Base-by-base conservation (phyloP, 1,140 invertebrate genomes). In the Neelides sp. region DNA sequence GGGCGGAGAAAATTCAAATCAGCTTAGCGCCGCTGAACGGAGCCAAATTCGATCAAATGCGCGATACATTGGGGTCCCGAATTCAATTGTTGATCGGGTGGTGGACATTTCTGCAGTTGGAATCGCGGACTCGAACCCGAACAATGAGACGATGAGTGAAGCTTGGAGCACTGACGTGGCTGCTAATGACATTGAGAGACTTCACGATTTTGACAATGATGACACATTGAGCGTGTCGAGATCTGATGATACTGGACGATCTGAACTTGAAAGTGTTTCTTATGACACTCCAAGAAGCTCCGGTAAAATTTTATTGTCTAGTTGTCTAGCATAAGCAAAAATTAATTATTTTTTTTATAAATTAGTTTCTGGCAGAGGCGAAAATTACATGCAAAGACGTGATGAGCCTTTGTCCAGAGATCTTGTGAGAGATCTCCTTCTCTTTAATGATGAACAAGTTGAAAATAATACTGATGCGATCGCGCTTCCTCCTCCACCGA, bases 131-230 rank as follows among this genome's bases (percentile, higher is more conserved):
- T 8, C 15, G 13, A 22, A 3, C 19, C 13, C 23, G 28, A 47
- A 37, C 39, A 36, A 42, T 20, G 40, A 42, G 22, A 45, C 28
- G 13, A 30, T 48, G 55, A 53, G 15, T 48, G 51, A 34, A 52
- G 91, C 90, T 1, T 98, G 93, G 93, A 94, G 89, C 62, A 95
- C 90, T 15, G 92, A 97, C 71, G 93, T 95, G 24, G 70, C 95
- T 37, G 86, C 89, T 1, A 94, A 88, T 19, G 92, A 97, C 66
- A 92, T 87, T 4, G 92, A 96, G 66, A 74, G 89, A 40, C 72
- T 94, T 52, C 85, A 83, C 1, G 91, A 96, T 69, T 77, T 87
- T 17, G 84, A 87, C 62, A 84, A 80, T 8, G 83, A 87, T 62
- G 83, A 87, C 57, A 78, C 80, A 37, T 76, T 73, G 0, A 84